A percentile compares a stretch with the other conserved stretches of the same genome.
These are phyloP conservation scores for Platycheirus rosarum DNA, from an alignment of 2,888 invertebrate genomes.

Conservation along the genomic window DNA sequence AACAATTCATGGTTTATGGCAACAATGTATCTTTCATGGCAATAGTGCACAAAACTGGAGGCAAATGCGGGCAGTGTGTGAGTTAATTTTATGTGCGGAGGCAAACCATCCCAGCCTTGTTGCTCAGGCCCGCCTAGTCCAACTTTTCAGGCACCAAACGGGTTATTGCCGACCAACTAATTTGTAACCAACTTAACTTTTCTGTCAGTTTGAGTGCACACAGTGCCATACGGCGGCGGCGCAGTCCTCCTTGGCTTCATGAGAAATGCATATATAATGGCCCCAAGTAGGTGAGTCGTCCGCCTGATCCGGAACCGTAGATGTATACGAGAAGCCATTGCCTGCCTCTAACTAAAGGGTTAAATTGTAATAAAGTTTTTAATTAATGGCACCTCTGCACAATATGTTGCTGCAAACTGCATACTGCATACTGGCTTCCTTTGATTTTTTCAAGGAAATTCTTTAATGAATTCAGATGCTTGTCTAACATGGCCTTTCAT, in stretches of 20 bases:
- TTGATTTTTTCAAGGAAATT: constrained; percentile 74
- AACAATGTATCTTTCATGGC: constrained; percentile 4
- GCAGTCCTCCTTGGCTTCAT: constrained; percentile 62
- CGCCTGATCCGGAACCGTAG: constrained; percentile 72
- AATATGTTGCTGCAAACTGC: constrained; percentile 70
- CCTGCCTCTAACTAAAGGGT: constrained; percentile 72
- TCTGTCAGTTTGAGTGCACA: constrained; percentile 74
- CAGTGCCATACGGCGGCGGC: constrained; percentile 61
- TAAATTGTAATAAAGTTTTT: constrained; percentile 74
- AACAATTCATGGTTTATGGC: background rate
- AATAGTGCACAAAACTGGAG: constrained; percentile 28
- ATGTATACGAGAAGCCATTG: constrained; percentile 58
- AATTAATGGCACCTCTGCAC: constrained; percentile 74
- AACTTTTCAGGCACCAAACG: constrained; percentile 38
- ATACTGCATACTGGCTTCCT: constrained; percentile 70
- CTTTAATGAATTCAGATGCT: constrained; percentile 75
- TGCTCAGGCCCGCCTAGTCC: constrained; percentile 11
- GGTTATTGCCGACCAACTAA: constrained; percentile 71
- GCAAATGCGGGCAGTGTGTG: constrained; percentile 43
- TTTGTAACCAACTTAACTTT: constrained; percentile 74
- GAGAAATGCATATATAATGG: constrained; percentile 74
- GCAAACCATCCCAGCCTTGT: background rate
- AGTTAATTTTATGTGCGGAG: constrained; percentile 67
- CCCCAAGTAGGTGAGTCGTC: constrained; percentile 70
- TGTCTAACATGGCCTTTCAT: constrained; percentile 74